Evolutionary conservation across 2,113 vertebrate species (phyloP), one percentile per base, ranked within the genome.

Genomic region (pig (Sus scrofa)): DNA sequence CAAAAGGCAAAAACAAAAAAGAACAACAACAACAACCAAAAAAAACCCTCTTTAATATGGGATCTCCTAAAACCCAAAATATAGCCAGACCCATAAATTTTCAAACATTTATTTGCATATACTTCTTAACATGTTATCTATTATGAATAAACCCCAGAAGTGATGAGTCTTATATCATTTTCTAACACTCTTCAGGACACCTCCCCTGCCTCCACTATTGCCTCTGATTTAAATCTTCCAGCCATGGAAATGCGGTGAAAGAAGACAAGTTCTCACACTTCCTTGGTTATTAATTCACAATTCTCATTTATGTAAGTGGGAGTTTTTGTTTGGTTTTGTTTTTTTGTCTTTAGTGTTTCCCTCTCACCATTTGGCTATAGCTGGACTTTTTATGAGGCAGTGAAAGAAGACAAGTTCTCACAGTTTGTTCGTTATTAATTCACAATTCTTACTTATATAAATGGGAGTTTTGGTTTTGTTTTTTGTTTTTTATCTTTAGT

Each of bases 11-110:
- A 67, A 73, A 34, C 9, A 50, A 20, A 20, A 0, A 50, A 19
- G 22, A 50, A 19, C 26, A 56, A 26, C 39, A 52, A 13, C 30
- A 9, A 44, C 44, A 32, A 54, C 62, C 62, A 58, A 13, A 27
- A 44, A 86, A 52, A 19, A 63, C 0, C 14, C 30, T 84, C 30
- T 67, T 71, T 65, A 65, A 84, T 91, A 7, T 67, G 52, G 18
- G 27, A 65, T 91, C 81, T 91, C 24, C 77, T 94, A 90, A 96
- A 97, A 86, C 34, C 93, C 30, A 79, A 78, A 94, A 75, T 68
- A 79, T 1, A 92, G 44, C 27, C 20, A 94, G 24, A 37, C 15
- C 30, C 34, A 56, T 93, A 86, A 86, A 89, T 91, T 85, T 93
- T 75, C 77, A 75, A 79, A 65, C 19, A 63, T 32, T 91, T 93